Percentiles rank a stretch among this genome's conserved stretches.
phyloP scores from a whole-genome alignment of 2,888 invertebrate species.

The Xestoiulus laeticollis region DNA sequence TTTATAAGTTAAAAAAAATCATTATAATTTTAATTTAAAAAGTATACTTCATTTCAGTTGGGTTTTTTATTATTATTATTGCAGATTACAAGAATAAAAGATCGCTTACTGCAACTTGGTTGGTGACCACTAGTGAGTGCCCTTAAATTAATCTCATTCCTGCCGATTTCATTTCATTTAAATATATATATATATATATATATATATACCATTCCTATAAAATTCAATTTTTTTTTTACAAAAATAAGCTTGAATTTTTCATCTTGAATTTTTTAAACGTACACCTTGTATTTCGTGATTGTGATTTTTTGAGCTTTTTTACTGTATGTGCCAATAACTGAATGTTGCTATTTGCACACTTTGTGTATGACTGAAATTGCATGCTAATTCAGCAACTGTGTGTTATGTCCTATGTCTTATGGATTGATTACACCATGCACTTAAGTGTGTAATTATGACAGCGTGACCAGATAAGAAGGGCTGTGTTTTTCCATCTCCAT shows the following conservation, averaged over 20 bases:
- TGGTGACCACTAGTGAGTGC: conserved; percentile 53
- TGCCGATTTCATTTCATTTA: too few species aligned
- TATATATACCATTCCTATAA: background rate
- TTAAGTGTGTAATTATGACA: conserved; percentile 18
- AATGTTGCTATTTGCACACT: background rate
- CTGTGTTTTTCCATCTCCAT: background rate
- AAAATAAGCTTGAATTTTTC: background rate
- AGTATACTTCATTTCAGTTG: conserved; percentile 41
- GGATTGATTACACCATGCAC: background rate
- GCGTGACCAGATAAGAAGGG: conserved; percentile 15
- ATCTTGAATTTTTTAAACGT: too few species aligned
- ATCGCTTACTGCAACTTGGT: conserved; percentile 51
- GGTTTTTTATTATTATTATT: conserved; percentile 53
- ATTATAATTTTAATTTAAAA: conserved; percentile 42
- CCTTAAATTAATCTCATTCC: conserved; percentile 45
- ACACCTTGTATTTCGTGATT: too few species aligned
- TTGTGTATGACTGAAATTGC: too few species aligned
- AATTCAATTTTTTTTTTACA: background rate
- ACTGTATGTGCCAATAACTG: background rate
- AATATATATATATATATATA: too few species aligned
- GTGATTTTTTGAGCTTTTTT: too few species aligned
- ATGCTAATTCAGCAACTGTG: too few species aligned
- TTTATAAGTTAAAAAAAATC: background rate
- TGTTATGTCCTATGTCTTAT: background rate
- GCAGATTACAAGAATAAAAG: conserved; percentile 53